These are phyloP conservation scores for Haemorhous mexicanus DNA, from an alignment of 2,113 vertebrate genomes.

Conservation along the genomic window DNA sequence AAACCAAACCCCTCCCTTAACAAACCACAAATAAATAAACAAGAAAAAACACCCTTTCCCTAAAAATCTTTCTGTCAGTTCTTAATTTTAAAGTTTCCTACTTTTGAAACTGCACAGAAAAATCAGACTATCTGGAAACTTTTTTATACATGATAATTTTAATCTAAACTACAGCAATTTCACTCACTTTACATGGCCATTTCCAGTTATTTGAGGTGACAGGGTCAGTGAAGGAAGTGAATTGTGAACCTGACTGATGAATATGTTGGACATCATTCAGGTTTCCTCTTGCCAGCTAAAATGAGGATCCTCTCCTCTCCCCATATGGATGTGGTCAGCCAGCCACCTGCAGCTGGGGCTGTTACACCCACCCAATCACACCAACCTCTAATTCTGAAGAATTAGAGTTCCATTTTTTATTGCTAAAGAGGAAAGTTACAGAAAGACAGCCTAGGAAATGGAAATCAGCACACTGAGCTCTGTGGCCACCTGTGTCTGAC, in stretches of 20 bases:
- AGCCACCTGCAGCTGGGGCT: background rate
- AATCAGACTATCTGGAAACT: background rate
- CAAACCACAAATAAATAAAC: background rate
- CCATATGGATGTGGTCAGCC: background rate
- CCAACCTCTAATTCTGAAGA: background rate
- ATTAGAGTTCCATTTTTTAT: background rate
- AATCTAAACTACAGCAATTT: background rate
- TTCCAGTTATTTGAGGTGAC: background rate
- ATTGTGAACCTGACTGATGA: background rate
- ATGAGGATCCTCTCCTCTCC: background rate
- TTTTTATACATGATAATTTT: background rate
- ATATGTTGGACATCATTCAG: background rate
- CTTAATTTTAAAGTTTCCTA: background rate
- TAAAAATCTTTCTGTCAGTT: background rate
- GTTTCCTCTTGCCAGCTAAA: background rate
- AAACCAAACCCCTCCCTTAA: background rate
- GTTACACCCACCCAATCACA: background rate
- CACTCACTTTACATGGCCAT: background rate
- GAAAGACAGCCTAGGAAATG: background rate
- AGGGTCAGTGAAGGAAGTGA: background rate
- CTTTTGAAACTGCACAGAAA: background rate
- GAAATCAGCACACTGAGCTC: background rate
- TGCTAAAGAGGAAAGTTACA: background rate
- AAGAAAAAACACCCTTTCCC: background rate
- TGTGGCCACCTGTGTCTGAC: constrained; percentile 1